Base-by-base conservation (phyloP, 2,113 vertebrate species). In the Neolamprologus kungweensis region DNA sequence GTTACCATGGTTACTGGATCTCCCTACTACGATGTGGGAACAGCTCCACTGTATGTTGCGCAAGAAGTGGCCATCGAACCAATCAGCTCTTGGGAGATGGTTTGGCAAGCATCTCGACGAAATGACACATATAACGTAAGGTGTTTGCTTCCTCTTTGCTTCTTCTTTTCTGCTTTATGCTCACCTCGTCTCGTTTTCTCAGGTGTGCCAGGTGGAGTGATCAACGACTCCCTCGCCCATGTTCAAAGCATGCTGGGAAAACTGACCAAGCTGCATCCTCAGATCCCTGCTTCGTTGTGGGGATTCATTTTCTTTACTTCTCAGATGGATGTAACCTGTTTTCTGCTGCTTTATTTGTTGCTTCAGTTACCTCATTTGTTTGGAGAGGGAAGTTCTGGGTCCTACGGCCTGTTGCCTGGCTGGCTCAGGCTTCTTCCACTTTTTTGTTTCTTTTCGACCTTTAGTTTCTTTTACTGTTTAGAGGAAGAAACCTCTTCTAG, bases 211-310 rank as follows among this genome's bases (percentile, higher is more conserved):
- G 40, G 40, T 47, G 16, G 8, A 50, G 23, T 4, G 0, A 75
- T 19, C 9, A 0, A 3, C 0, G 16, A 75, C 16, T 1, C 4
- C 6, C 6, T 1, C 0, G 6, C 68, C 40, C 23, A 10, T 75
- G 14, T 75, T 75, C 9, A 75, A 47, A 73, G 68, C 68, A 73
- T 42, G 37, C 37, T 45, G 40, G 40, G 21, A 73, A 47, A 47
- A 28, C 8, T 26, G 13, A 73, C 40, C 21, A 26, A 73, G 68
- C 68, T 45, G 68, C 65, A 71, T 71, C 12, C n/a, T 23, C n/a
- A 71, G 65, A 71, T 71, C 63, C 35, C n/a, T 23, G n/a, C 35
- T 71, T 71, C n/a, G 1, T 23, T 40, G 7, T 68, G 63, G 33
- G 33, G 7, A 68, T 42, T 71, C 35, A 14, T 42, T 4, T 68